Base-by-base conservation (phyloP, 2,797 vertebrate species). In the Squalus acanthias region DNA sequence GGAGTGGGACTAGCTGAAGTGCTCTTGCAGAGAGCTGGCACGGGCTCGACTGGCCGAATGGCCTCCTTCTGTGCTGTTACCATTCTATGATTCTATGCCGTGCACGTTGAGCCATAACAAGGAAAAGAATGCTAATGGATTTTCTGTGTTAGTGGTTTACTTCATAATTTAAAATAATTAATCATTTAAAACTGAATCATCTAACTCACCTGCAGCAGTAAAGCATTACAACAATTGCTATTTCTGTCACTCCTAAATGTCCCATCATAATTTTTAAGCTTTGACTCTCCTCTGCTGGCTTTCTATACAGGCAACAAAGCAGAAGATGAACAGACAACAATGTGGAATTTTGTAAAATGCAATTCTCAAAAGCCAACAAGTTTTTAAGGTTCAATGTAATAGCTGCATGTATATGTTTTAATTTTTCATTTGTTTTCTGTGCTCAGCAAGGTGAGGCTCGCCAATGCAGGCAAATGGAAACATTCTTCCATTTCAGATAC, bases 161-260 rank as follows among this genome's bases (percentile, higher is more conserved):
- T 91, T 91, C 24, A 91, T 63, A 91, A 91, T 91, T 63, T 57
- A 91, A 91, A 60, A 91, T 63, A 60, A 85, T 85, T 24, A 63
- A 91, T 91, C 57, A 57, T 57, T 91, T 33, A 57, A 91, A 63
- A 60, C 29, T 57, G 22, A 63, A 26, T 22, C 57, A 63, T 13
- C 33, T 65, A 13, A 63, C 46, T 39, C 57, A 92, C 60, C 57
- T 15, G 13, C 53, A 65, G 60, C 33, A 93, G n/a, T 8, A 65
- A 65, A 93, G 15, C 63, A n/a, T 93, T n/a, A 69, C 13, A 65
- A 3, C 91, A 67, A n/a, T 22, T 67, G 33, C 7, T 67, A 67
- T 92, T 88, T 67, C 33, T 46, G 15, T 93, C 60, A 67, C 69
- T 88, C 91, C 65, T 93, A 24, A 22, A 39, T 39, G 63, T 67